Base-by-base conservation (phyloP, 2,888 invertebrate species). In the Diarsia brunnea region DNA sequence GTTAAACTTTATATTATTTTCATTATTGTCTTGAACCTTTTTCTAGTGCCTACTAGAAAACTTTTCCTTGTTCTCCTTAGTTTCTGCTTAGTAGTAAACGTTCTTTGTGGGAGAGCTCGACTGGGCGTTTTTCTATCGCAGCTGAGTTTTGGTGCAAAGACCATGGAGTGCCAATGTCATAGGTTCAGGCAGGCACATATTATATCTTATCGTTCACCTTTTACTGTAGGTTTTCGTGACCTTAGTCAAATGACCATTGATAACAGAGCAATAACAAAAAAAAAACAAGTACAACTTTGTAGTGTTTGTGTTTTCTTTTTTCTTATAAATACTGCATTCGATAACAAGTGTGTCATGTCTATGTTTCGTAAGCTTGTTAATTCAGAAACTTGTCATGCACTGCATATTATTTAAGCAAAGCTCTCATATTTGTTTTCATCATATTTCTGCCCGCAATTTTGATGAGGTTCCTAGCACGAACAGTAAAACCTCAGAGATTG, bases 371-470 rank as follows among this genome's bases (percentile, higher is more conserved):
- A 38, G 24, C 47, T 69, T 53, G 31, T 45, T 61, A 45, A 11
- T 63, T 45, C 1, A 19, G 14, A 65, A 55, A 43, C 14, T 27
- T 55, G 73, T 66, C 63, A 27, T 27, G 27, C 11, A n/a, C 43
- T 53, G 51, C 8, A 49, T 24, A 4, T n/a, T 45, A 31, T 10
- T n/a, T 53, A 61, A n/a, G 12, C 21, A 61, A 51, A 75, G 69
- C 67, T 61, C 12, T 67, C 24, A 49, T 80, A 71, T 76, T 72
- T 72, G 69, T 69, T 72, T 81, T 69, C 58, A 76, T 69, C 66
- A 61, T 51, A 66, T 76, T 69, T 38, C 72, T 38, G n/a, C 27
- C 31, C 45, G 55, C 64, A 45, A n/a, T 69, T 69, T 47, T 81
- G 55, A 76, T 69, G 65, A 72, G 68, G 45, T 76, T 81, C 27